Percentiles rank a stretch among this genome's conserved stretches.
These are phyloP conservation scores for Axinella damicornis DNA, from an alignment of 37 sponge, comb jelly and placozoan genomes.

Conservation along the genomic window DNA sequence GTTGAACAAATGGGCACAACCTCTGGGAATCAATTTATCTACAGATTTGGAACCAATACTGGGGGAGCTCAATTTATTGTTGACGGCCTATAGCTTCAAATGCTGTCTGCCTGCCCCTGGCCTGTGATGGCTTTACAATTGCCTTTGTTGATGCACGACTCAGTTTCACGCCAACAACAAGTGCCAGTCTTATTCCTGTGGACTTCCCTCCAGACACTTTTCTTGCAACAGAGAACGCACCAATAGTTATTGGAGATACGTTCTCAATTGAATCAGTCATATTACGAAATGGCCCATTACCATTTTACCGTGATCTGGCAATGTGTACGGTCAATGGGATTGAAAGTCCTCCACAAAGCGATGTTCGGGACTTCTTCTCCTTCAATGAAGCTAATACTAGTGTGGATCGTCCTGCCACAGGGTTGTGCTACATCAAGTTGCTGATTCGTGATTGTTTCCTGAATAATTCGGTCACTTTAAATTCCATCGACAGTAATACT, in stretches of 20 bases:
- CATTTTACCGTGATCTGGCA: neutral
- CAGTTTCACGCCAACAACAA: too few species aligned
- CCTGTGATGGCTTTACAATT: neutral
- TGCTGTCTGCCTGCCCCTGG: slow-evolving; percentile 20
- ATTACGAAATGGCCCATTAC: neutral
- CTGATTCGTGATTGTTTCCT: slow-evolving; percentile 12
- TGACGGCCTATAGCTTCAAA: neutral
- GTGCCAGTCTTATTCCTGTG: neutral
- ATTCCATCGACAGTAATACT: neutral
- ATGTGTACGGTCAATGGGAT: neutral
- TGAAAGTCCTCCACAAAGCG: neutral
- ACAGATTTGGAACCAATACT: slow-evolving; percentile 1
- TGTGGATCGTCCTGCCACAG: too few species aligned
- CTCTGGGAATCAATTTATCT: neutral
- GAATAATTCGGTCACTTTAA: neutral
- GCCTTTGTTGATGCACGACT: neutral
- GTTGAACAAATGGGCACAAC: too few species aligned
- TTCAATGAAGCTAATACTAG: neutral
- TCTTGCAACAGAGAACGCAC: neutral
- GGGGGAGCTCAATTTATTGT: neutral
- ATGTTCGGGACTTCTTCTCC: neutral
- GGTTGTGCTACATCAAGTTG: slow-evolving; percentile 26
- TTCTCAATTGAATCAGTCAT: neutral
- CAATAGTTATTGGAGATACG: neutral
- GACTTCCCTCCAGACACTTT: neutral